Conservation (phyloP, 64 coral and sea anemone genomes). For the Anthopleura sola region DNA sequence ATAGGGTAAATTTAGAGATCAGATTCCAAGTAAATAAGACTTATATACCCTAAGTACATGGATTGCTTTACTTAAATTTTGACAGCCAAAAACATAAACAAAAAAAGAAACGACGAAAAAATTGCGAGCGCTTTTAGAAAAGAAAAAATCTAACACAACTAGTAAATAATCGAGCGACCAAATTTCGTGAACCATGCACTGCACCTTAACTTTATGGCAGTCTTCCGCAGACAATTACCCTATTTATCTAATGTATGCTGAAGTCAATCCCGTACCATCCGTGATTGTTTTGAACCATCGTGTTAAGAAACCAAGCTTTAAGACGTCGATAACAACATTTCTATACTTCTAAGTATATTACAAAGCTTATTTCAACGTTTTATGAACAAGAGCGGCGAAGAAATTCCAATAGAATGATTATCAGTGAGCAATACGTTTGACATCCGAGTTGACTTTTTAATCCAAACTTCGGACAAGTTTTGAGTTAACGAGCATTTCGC, state of each 20-base stretch:
- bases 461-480: not conserved
- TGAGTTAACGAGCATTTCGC: too few relatives aligned
- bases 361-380: not conserved
- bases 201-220: not conserved
- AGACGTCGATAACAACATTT: not conserved
- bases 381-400: not conserved
- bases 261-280: conserved; percentile 4
- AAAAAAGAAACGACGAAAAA: too few relatives aligned
- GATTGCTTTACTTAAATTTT: too few relatives aligned
- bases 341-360: not conserved
- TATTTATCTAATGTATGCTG: not conserved
- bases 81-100: too few relatives aligned
- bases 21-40: too few relatives aligned
- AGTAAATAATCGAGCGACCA: not conserved
- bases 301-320: not conserved
- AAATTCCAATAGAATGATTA: not conserved
- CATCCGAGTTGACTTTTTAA: not conserved
- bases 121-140: not conserved
- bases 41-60: too few relatives aligned
- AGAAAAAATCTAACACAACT: not conserved
- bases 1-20: too few relatives aligned
- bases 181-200: not conserved
- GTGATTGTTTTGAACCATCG: not conserved
- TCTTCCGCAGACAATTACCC: not conserved
- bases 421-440: not conserved